Evolutionary conservation across 1,140 invertebrate genomes (phyloP), one percentile per base, ranked within the genome.

Genomic region (Muscidifurax raptorellus): DNA sequence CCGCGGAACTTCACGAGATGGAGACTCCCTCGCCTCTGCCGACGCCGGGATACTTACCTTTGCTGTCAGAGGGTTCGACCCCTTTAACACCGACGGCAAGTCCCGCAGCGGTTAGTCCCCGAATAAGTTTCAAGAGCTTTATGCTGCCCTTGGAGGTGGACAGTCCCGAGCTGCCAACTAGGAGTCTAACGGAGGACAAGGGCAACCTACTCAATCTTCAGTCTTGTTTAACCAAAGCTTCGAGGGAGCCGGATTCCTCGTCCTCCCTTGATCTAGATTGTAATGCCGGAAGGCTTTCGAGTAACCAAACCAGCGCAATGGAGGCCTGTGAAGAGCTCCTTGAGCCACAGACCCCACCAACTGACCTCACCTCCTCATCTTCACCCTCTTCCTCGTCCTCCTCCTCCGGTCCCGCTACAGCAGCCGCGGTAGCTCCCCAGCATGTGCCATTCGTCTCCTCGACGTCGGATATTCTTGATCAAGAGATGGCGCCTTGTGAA

Each of bases 41-140:
- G 64, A 93, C 92, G 0, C 92, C 92, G 1, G 92, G 91, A 2
- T 93, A 93, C 30, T 84, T 93, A 71, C 92, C 92, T 0, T 77
- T 93, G 18, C 76, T 93, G 12, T 93, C 92, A 1, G 92, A 93
- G 83, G 91, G 90, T 1, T 93, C 92, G 0, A 93, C 92, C 5
- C 92, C 92, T 1, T 71, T 93, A 13, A 92, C 91, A 0, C 85
- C 90, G 12, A 90, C 91, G n/a, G 89, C 91, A 13, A 86, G 89
- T 47, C 88, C 91, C 9, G 88, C 89, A 4, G 89, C 80, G 30
- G 91, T 88, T 78, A 92, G 92, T 81, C 90, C 92, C 84, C 90
- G 92, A 80, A 93, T 93, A 90, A 93, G 91, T 87, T 93, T 93
- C 77, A 90, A 92, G 87, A 93, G 92, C 84, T 93, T 93, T 81